Percentiles rank a stretch among this genome's conserved stretches.
These are phyloP conservation scores for Rhinoraja longicauda DNA, from an alignment of 2,797 vertebrate genomes.

Conservation along the genomic window DNA sequence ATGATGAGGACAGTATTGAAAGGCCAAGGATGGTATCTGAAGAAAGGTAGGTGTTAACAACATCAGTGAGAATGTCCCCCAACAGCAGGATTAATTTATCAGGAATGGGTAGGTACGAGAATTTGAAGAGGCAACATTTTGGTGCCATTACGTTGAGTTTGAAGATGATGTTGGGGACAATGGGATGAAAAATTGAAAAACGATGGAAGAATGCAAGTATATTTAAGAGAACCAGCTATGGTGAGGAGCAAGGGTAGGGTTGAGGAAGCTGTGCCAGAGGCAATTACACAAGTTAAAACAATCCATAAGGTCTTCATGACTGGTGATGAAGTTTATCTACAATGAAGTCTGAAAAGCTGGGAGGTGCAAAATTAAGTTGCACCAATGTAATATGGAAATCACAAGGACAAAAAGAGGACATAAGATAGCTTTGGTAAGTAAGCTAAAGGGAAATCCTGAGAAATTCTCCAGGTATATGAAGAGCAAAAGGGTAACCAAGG, in stretches of 20 bases:
- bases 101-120: not conserved
- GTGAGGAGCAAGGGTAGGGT: not conserved
- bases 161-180: not conserved
- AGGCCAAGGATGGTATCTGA: not conserved
- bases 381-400: no score
- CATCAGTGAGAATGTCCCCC: not conserved
- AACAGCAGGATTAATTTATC: not conserved
- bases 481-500: no score
- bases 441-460: no score
- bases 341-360: not conserved
- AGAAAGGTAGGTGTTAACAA: not conserved
- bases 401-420: no score
- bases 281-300: not conserved
- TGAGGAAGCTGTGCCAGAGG: not conserved
- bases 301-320: no score
- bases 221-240: no score
- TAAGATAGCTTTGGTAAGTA: no score
- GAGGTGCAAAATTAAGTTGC: not conserved
- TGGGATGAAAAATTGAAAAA: not conserved
- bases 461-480: no score
- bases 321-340: not conserved
- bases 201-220: no score
- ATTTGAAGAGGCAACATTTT: not conserved
- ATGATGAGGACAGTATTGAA: not conserved
- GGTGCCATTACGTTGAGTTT: not conserved